Conservation (phyloP, 1,140 invertebrate genomes). For the Halesus radiatus region DNA sequence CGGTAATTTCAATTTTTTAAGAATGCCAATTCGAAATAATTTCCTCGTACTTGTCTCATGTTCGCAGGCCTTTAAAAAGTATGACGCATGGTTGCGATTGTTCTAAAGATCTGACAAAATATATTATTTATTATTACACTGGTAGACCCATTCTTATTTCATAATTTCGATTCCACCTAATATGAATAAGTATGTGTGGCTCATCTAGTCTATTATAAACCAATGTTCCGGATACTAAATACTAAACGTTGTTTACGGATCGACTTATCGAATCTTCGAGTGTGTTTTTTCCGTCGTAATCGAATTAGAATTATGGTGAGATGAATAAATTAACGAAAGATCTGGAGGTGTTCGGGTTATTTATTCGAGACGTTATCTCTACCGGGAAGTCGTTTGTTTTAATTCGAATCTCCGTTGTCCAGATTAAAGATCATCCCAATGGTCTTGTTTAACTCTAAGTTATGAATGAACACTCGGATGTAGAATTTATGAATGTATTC, state of each 20-base stretch:
- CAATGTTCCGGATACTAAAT: too few species aligned
- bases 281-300: slow-evolving; percentile 19
- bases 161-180: too few species aligned
- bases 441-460: slow-evolving; percentile 22
- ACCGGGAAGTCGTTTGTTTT: slow-evolving; percentile 25
- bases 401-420: slow-evolving; percentile 18
- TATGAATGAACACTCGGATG: slow-evolving; percentile 18
- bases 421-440: slow-evolving; percentile 19
- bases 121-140: too few species aligned
- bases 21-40: too few species aligned
- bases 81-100: too few species aligned
- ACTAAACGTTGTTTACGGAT: neutral
- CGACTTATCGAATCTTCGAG: neutral
- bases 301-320: slow-evolving; percentile 21
- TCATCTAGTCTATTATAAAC: too few species aligned
- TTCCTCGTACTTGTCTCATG: too few species aligned
- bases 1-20: too few species aligned
- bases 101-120: too few species aligned
- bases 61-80: too few species aligned
- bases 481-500: slow-evolving; percentile 10
- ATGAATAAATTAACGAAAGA: slow-evolving; percentile 17
- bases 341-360: slow-evolving; percentile 4
- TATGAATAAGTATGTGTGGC: too few species aligned
- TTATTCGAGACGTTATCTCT: slow-evolving; percentile 17
- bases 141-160: too few species aligned